phyloP scores from a whole-genome alignment of 2,888 invertebrate species.

The Zele albiditarsus region DNA sequence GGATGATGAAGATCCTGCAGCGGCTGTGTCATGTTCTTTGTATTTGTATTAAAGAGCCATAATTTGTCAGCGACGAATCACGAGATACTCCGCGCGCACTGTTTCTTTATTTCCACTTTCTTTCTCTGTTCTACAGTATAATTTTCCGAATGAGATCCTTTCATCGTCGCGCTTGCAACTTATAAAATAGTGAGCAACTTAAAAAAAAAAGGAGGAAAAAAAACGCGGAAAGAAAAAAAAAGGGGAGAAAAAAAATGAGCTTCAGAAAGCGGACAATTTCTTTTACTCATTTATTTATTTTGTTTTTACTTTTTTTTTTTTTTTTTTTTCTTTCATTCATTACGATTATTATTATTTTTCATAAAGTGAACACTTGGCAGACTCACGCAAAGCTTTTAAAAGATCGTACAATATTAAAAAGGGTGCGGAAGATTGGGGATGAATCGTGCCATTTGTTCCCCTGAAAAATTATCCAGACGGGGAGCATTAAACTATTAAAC shows the following conservation, averaged over 20 bases:
- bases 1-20: constrained; percentile 5
- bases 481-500: constrained; percentile 49
- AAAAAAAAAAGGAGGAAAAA: background rate
- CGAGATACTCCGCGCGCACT: background rate
- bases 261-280: constrained; percentile 3
- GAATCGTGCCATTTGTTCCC: constrained; percentile 21
- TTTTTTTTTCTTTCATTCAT: background rate
- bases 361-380: constrained; percentile 24
- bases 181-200: constrained; percentile 5
- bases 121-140: background rate
- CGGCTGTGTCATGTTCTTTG: background rate
- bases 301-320: background rate
- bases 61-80: constrained; percentile 5
- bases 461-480: constrained; percentile 38
- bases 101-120: background rate
- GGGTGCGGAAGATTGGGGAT: constrained; percentile 6
- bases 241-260: background rate
- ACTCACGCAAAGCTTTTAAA: constrained; percentile 21
- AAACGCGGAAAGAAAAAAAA: background rate
- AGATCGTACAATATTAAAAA: constrained; percentile 26
- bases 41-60: constrained; percentile 17
- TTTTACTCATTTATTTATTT: constrained; percentile 8
- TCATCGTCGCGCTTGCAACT: constrained; percentile 20
- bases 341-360: constrained; percentile 7
- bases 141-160: constrained; percentile 25